Evolutionary conservation across 92 coral and sea anemone genomes (phyloP).

Genomic region (Metridium senile): DNA sequence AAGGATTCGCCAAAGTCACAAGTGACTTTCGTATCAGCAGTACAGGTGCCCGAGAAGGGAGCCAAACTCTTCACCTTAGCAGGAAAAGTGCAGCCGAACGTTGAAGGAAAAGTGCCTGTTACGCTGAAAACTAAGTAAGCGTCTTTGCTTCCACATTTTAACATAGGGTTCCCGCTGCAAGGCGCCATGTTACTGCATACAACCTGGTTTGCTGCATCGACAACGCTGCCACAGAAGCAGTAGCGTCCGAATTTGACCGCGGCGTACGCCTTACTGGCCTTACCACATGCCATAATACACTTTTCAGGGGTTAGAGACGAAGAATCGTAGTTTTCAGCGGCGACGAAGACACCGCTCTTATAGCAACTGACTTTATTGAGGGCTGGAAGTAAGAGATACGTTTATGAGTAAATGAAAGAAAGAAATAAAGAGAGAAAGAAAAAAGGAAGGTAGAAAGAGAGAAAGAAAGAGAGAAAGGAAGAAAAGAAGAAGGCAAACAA

Average conservation of each 20-base stretch:
- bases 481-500: not conserved
- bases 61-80: slow-evolving; percentile 43
- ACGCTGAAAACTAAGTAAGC: slow-evolving; percentile 64
- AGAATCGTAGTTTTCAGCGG: slow-evolving; percentile 62
- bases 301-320: slow-evolving; percentile 65
- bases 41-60: slow-evolving; percentile 40
- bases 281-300: slow-evolving; percentile 76
- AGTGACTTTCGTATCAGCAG: slow-evolving; percentile 39
- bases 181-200: slow-evolving; percentile 60
- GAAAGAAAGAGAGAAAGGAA: not conserved
- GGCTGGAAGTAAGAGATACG: slow-evolving; percentile 45
- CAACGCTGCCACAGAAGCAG: slow-evolving; percentile 68
- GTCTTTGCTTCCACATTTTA: slow-evolving; percentile 72
- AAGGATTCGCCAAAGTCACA: slow-evolving; percentile 74
- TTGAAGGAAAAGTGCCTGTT: slow-evolving; percentile 44
- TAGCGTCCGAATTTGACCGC: slow-evolving; percentile 72
- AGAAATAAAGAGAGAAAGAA: not conserved
- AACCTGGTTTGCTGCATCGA: slow-evolving; percentile 25
- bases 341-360: slow-evolving; percentile 37
- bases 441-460: not conserved
- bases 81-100: slow-evolving; percentile 56
- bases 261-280: slow-evolving; percentile 53
- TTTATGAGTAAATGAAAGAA: not conserved
- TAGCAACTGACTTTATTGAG: slow-evolving; percentile 70
- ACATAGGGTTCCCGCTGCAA: slow-evolving; percentile 72